phyloP scores from a whole-genome alignment of 2,797 vertebrate species.

The Lutjanus campechanus region DNA sequence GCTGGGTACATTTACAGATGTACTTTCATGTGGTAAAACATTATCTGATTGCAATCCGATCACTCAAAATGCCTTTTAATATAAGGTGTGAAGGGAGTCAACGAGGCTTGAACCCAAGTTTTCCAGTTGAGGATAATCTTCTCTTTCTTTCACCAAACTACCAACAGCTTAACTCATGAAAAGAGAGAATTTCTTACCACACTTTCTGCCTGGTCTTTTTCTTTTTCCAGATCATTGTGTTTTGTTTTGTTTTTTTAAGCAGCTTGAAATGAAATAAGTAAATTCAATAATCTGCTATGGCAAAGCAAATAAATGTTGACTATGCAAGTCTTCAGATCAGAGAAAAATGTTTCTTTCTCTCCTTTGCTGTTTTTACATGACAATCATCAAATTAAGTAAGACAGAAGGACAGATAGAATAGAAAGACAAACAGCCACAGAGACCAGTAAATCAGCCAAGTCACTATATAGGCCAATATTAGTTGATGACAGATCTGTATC shows the following conservation, averaged over 20 bases:
- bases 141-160: no score
- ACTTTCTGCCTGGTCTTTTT: neutral
- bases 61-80: no score
- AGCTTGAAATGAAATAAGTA: neutral
- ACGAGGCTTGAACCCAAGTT: neutral
- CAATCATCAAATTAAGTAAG: neutral
- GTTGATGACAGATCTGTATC: neutral
- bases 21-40: no score
- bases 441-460: neutral
- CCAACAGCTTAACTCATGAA: neutral
- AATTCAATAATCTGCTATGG: neutral
- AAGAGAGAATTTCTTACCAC: neutral
- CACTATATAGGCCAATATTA: constrained; percentile 4
- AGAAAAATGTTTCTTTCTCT: neutral
- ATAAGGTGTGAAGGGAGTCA: neutral
- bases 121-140: neutral
- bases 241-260: neutral
- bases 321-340: neutral
- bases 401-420: neutral
- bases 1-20: no score
- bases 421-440: neutral
- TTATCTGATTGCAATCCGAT: no score
- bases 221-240: neutral
- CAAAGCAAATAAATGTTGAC: neutral
- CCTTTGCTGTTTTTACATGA: neutral